These are phyloP conservation scores for Amniataba percoides DNA, from an alignment of 2,797 vertebrate species.

Conservation along the genomic window DNA sequence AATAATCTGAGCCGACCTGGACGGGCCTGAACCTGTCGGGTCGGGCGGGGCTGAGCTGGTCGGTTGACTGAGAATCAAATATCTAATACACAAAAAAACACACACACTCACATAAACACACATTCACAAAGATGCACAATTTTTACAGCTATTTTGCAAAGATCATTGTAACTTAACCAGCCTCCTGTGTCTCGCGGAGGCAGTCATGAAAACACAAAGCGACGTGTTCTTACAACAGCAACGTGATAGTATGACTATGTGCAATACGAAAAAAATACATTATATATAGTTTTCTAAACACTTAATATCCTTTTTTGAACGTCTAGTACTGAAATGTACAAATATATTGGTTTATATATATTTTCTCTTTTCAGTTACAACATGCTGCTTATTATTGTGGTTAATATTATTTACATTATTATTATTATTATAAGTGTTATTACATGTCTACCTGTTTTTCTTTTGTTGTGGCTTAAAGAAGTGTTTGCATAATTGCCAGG, in stretches of 20 bases:
- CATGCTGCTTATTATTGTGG: conserved; percentile 93
- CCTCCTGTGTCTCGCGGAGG: conserved; percentile 46
- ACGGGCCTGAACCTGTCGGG: conserved; percentile 1
- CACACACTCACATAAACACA: conserved; percentile 13
- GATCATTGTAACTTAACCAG: conserved; percentile 48
- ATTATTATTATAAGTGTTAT: conserved; percentile 77
- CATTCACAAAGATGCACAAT: conserved; percentile 33
- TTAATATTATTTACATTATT: conserved; percentile 83
- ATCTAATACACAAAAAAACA: conserved; percentile 3
- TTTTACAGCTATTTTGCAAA: conserved; percentile 54
- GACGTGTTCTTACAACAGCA: conserved; percentile 83
- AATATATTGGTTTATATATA: conserved; percentile 88
- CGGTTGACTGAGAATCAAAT: conserved; percentile 20
- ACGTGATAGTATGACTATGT: conserved; percentile 92
- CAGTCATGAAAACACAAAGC: conserved; percentile 51
- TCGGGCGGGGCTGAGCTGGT: neutral
- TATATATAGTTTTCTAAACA: conserved; percentile 86
- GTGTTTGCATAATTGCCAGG: conserved; percentile 81
- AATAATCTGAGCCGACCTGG: conserved; percentile 11
- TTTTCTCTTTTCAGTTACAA: conserved; percentile 89
- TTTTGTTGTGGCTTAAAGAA: conserved; percentile 72
- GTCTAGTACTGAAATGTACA: conserved; percentile 85
- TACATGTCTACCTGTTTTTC: conserved; percentile 68
- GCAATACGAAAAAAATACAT: conserved; percentile 90
- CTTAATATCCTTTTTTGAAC: conserved; percentile 77